Evolutionary conservation across 2,797 vertebrate genomes (phyloP), one percentile per base, ranked within the genome.

Genomic region (Toxotes lorentzi): DNA sequence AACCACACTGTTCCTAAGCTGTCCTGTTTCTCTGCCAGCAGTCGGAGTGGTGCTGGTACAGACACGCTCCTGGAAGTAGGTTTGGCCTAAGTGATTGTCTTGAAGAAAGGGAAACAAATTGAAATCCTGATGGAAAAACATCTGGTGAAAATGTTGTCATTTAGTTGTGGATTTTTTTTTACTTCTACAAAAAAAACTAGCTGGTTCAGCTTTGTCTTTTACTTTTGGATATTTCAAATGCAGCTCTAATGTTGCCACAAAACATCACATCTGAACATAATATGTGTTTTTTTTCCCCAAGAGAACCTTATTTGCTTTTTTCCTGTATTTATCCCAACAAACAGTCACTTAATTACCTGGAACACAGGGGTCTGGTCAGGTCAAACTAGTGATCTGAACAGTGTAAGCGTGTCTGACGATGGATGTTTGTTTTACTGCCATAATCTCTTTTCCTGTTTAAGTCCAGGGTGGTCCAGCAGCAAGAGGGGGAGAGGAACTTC

Each of bases 381-480:
- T 30, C 27, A 30, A 30, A 30, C 3, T 30, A 30, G 4, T 30
- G 27, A 30, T 30, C 3, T 2, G 4, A 30, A 30, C 27, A 30
- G 27, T 27, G 51, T 27, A 13, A 8, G 0, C 5, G 0, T 23
- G 17, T 68, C 24, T 56, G 24, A 21, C 4, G 13, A 38, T 51
- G 65, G 41, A 41, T 54, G 41, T 75, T 16, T 27, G 12, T 4
- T 40, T 61, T 32, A 45, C 12, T 43, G n/a, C 7, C 0, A 24
- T 57, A 11, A 45, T 78, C 34, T 81, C 43, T 88, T 80, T 73
- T 80, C 45, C 35, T 82, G 8, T 90, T 88, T 5, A 85, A 99
- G 97, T 98, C 97, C 56, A 96, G 97, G 60, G 95, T 99, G 78
- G 94, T 97, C 59, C 95, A 97, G 40, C 97, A 99, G 90, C 97